A percentile compares a stretch with the other conserved stretches of the same genome.
These are phyloP conservation scores for Ianthella basta DNA, from an alignment of 37 sponge, comb jelly and placozoan genomes.

Conservation along the genomic window DNA sequence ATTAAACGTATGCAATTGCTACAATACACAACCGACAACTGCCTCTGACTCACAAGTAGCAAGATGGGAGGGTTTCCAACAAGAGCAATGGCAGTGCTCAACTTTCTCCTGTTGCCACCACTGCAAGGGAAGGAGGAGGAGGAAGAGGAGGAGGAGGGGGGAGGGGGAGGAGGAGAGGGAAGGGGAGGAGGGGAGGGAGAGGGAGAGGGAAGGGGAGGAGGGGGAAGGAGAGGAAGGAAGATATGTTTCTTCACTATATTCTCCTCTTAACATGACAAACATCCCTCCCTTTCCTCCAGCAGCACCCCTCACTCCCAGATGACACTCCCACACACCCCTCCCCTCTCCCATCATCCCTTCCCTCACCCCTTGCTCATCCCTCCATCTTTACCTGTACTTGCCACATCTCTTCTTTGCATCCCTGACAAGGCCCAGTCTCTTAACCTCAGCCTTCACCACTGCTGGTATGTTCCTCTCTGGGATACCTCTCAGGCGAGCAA, in stretches of 20 bases:
- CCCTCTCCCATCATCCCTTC: too few relatives aligned
- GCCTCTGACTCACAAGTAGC: slow-evolving; percentile 59
- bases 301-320: too few relatives aligned
- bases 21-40: too few relatives aligned
- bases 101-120: slow-evolving; percentile 96
- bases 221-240: too few relatives aligned
- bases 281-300: too few relatives aligned
- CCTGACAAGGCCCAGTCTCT: slow-evolving; percentile 81
- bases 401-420: slow-evolving; percentile 88
- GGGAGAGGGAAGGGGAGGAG: too few relatives aligned
- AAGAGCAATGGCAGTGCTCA: slow-evolving; percentile 95
- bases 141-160: neutral
- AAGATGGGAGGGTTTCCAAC: slow-evolving; percentile 93
- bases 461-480: slow-evolving; percentile 67
- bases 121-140: slow-evolving; percentile 36
- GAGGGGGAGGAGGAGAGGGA: too few relatives aligned
- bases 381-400: slow-evolving; percentile 81
- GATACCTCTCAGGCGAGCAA: slow-evolving; percentile 89
- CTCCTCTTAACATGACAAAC: too few relatives aligned
- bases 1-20: too few relatives aligned
- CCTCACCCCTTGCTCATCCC: neutral
- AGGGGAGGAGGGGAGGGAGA: too few relatives aligned
- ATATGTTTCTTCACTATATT: too few relatives aligned
- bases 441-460: slow-evolving; percentile 76
- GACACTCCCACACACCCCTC: too few relatives aligned